Base-by-base conservation (phyloP, 1,140 invertebrate genomes). In the Diploscapter pachys region DNA sequence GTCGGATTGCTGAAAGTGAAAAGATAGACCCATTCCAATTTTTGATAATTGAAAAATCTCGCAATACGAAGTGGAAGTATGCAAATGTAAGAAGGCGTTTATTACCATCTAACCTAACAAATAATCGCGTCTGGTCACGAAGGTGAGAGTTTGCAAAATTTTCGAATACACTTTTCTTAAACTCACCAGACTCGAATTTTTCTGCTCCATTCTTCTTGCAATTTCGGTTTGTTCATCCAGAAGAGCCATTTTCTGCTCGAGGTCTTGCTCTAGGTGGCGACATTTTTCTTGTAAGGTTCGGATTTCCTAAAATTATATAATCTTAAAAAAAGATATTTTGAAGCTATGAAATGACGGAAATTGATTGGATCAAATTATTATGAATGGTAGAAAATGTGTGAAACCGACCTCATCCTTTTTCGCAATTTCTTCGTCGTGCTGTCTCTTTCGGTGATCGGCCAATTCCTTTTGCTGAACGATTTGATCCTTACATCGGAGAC, bases 211-310 rank as follows among this genome's bases (percentile, higher is more conserved):
- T 31, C 61, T 9, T 50, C 63, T 63, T 11, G 72, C 52, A 3
- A 73, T 63, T 49, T 13, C 63, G 11, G 72, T 73, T 57, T 73
- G 72, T 31, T 73, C 72, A 63, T 73, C 72, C 49, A 73, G 48
- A 8, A 73, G 63, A 13, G 54, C 54, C 13, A 54, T 64, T 63
- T 73, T 73, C 51, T 56, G 63, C 52, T 73, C 57, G n/a, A 73
- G 64, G 52, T 73, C 72, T n/a, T 4, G 6, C 8, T 63, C 62
- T 13, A 73, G 31, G 31, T 66, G 55, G 62, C 50, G 56, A 48
- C 59, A 51, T 52, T 73, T 50, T 55, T 66, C 63, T 67, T 67
- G 64, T 50, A 73, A 31, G 9, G 57, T 59, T 59, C 9, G 57
- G 57, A 11, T 59, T 11, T 11, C 31, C 9, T 59, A 31, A 59